Percentiles rank a stretch among this genome's conserved stretches.
Conservation (phyloP, 1,140 invertebrate species). For the Cotesia vestalis region DNA sequence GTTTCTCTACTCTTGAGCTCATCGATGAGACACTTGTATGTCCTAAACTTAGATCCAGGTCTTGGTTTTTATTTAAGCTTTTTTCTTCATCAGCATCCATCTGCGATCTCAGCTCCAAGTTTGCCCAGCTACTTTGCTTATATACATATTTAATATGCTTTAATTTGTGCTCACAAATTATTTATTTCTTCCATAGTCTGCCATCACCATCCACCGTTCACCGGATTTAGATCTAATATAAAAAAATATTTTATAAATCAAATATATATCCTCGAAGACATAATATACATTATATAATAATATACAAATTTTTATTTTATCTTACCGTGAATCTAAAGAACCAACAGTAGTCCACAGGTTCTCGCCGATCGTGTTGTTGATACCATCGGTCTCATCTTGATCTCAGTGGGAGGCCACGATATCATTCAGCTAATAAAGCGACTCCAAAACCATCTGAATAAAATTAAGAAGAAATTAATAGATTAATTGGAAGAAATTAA, state of each 20-base stretch:
- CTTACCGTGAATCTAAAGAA: conserved; percentile 18
- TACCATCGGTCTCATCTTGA: conserved; percentile 36
- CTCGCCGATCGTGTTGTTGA: conserved; percentile 38
- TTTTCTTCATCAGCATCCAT: conserved; percentile 1
- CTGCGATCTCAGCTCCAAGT: neutral
- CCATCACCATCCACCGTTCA: no score
- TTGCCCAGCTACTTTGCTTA: neutral
- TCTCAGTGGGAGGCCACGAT: conserved; percentile 31
- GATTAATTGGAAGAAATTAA: neutral
- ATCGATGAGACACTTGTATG: conserved; percentile 51
- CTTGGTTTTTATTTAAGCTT: conserved; percentile 11
- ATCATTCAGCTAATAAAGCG: neutral
- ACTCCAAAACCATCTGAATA: conserved; percentile 4
- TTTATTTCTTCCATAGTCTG: no score
- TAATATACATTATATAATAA: conserved; percentile 14
- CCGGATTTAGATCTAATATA: no score
- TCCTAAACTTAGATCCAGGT: conserved; percentile 58
- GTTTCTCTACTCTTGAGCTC: conserved; percentile 42
- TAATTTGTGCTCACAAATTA: no score
- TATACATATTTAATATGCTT: neutral
- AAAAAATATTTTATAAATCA: conserved; percentile 1
- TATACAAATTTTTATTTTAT: conserved; percentile 27
- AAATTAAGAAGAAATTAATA: neutral
- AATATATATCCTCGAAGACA: neutral
- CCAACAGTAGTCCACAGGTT: conserved; percentile 32